Base-by-base conservation (phyloP, 1,140 invertebrate species). In the Venturia canescens region DNA sequence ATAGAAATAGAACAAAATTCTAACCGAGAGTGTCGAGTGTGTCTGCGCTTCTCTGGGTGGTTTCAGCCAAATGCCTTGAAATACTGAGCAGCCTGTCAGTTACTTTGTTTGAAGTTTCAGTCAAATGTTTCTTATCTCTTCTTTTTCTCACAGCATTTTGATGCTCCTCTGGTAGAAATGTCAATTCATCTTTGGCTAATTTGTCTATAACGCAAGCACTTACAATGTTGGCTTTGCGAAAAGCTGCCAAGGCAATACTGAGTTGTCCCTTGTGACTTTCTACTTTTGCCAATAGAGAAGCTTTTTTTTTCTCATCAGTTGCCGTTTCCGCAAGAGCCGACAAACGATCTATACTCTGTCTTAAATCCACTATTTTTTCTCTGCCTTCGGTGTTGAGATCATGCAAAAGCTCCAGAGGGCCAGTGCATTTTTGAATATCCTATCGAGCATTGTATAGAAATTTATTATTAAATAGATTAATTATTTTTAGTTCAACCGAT, bases 61-160 rank as follows among this genome's bases (percentile, higher is more conserved):
- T 98, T 83, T 96, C 96, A 21, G 96, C 95, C 83, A 99, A 92
- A 89, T 97, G 95, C 79, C 96, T 93, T 83, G 96, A 97, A 79
- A 98, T 96, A 63, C 96, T 94, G 60, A 97, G 89, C 83, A 99
- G 91, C 89, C 96, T 96, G 82, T 98, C 96, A 3, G 97, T 98
- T 0, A 97, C 93, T 87, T 94, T 94, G 82, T 93, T 93, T 16
- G 94, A 95, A 83, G 94, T 93, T 88, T 95, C 94, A 1, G 94
- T 92, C 80, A 96, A 84, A 83, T 91, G 93, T 86, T 94, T 93
- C 86, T 94, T 94, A 81, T 96, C 94, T 67, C 93, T 93, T 88
- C 95, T 95, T 83, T 93, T 94, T 74, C 95, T 91, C 26, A 96
- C 90, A 57, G 93, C 89, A 15, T 94, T 87, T 83, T 92, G 92